Percentiles rank a stretch among this genome's conserved stretches.
Conservation (phyloP, 2,888 invertebrate genomes). For the Anoncus sp. region DNA sequence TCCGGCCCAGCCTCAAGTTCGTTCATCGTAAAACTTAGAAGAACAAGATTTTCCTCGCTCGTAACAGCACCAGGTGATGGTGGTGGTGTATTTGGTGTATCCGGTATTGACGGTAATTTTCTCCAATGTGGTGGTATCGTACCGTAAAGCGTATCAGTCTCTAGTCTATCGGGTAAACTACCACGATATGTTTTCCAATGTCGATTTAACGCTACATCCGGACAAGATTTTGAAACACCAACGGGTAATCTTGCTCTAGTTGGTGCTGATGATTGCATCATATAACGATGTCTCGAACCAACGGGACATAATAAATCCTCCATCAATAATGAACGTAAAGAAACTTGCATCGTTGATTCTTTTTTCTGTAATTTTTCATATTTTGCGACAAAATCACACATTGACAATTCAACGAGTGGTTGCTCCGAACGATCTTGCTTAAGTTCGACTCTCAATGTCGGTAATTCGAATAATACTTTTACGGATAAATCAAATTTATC, state of each 20-base stretch:
- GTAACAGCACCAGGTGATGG: slow-evolving; percentile 79
- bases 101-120: slow-evolving; percentile 71
- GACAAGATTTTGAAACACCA: slow-evolving; percentile 90
- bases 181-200: slow-evolving; percentile 73
- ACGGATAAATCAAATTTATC: slow-evolving; percentile 79
- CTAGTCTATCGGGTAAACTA: slow-evolving; percentile 79
- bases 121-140: slow-evolving; percentile 80
- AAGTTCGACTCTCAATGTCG: slow-evolving; percentile 90
- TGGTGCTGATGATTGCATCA: slow-evolving; percentile 90
- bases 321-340: slow-evolving; percentile 94
- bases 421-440: slow-evolving; percentile 90
- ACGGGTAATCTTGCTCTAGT: slow-evolving; percentile 74
- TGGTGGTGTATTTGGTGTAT: slow-evolving; percentile 80
- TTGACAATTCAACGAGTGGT: slow-evolving; percentile 93
- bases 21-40: slow-evolving; percentile 78
- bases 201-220: slow-evolving; percentile 86
- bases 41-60: slow-evolving; percentile 82
- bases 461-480: slow-evolving; percentile 89
- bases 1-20: slow-evolving; percentile 67
- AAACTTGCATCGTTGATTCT: slow-evolving; percentile 91
- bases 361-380: slow-evolving; percentile 88
- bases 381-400: slow-evolving; percentile 91
- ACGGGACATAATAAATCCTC: slow-evolving; percentile 93
- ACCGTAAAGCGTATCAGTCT: slow-evolving; percentile 79
- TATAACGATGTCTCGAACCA: slow-evolving; percentile 91